Percentiles rank a stretch among this genome's conserved stretches.
Evolutionary conservation across 1,140 invertebrate genomes (phyloP).

Genomic region (Solen grandis): DNA sequence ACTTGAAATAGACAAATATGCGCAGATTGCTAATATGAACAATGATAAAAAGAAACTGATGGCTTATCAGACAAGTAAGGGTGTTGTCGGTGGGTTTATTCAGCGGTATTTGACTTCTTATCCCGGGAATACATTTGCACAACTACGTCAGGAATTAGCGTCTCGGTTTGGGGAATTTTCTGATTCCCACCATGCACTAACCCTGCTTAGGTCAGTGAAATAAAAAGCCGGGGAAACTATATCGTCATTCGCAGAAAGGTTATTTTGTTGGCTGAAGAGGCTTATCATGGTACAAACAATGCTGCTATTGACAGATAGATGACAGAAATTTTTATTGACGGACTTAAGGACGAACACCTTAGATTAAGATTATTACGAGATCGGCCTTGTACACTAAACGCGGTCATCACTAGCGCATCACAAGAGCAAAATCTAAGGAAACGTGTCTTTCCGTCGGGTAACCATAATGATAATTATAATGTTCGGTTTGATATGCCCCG

Average conservation of each 20-base stretch:
- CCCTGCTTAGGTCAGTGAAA: background rate
- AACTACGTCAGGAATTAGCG: background rate
- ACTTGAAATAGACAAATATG: background rate
- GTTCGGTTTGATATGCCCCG: no score
- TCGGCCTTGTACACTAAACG: background rate
- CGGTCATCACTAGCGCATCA: background rate
- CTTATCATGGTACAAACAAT: background rate
- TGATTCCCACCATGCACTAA: slow-evolving; percentile 1
- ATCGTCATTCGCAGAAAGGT: background rate
- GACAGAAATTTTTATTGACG: slow-evolving; percentile 25
- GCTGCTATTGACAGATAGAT: background rate
- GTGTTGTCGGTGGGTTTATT: slow-evolving; percentile 4
- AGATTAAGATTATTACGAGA: slow-evolving; percentile 9
- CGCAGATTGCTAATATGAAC: background rate
- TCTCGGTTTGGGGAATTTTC: slow-evolving; percentile 1
- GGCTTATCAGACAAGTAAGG: slow-evolving; percentile 10
- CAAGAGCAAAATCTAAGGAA: slow-evolving; percentile 10
- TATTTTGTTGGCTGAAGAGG: background rate
- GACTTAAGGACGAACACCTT: slow-evolving; percentile 5
- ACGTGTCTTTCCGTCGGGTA: background rate
- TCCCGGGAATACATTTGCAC: background rate
- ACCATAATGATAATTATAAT: no score
- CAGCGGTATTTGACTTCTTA: background rate
- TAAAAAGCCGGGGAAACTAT: slow-evolving; percentile 5
- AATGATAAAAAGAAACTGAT: background rate